These are phyloP conservation scores for Drosophila affinis DNA, from an alignment of 2,888 invertebrate genomes.

Conservation along the genomic window DNA sequence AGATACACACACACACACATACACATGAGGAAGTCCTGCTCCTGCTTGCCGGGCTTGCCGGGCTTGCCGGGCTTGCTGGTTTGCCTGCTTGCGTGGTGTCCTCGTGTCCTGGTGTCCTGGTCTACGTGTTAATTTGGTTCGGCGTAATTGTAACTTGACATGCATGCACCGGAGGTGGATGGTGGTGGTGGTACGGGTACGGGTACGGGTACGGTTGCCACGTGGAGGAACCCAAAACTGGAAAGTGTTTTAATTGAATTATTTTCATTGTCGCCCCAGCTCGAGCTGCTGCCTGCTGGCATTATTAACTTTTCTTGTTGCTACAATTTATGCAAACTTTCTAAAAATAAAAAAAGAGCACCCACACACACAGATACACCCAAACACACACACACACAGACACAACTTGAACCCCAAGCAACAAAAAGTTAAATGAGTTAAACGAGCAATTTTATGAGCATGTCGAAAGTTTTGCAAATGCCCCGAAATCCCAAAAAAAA, in stretches of 20 bases:
- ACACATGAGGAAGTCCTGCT: constrained; percentile 17
- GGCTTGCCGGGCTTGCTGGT: not conserved
- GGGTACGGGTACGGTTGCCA: constrained; percentile 11
- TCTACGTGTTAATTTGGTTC: constrained; percentile 78
- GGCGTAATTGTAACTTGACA: constrained; percentile 82
- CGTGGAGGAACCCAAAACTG: constrained; percentile 55
- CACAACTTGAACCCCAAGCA: constrained; percentile 39
- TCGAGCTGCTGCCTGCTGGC: constrained; percentile 51
- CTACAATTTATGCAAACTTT: constrained; percentile 75
- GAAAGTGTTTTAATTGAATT: constrained; percentile 84
- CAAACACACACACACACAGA: constrained; percentile 15
- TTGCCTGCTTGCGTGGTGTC: too few species aligned
- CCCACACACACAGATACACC: constrained; percentile 10
- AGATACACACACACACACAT: constrained; percentile 9
- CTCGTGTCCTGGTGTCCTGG: not conserved
- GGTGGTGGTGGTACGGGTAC: constrained; percentile 26
- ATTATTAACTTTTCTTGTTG: constrained; percentile 69
- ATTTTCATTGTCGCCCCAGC: constrained; percentile 79
- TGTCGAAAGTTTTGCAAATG: constrained; percentile 71
- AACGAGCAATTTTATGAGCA: constrained; percentile 80
- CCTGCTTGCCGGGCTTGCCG: constrained; percentile 17
- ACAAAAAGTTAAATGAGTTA: constrained; percentile 81
- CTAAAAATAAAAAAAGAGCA: constrained; percentile 39
- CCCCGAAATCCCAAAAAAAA: constrained; percentile 42
- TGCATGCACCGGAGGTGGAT: constrained; percentile 57